phyloP scores from a whole-genome alignment of 2,113 vertebrate genomes.

The Passer montanus region DNA sequence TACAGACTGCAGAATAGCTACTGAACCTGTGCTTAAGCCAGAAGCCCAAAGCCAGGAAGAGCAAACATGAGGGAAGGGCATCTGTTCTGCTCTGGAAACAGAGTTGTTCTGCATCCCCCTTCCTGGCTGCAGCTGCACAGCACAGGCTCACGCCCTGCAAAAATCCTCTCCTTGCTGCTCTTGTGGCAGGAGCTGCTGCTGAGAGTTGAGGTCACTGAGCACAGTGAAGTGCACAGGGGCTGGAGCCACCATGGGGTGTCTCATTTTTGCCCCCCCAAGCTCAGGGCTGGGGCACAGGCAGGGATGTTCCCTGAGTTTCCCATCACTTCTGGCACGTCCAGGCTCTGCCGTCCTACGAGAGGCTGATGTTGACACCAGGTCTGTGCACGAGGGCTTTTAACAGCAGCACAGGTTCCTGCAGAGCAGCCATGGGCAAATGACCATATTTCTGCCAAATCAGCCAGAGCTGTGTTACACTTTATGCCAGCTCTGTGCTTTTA shows the following conservation, averaged over 20 bases:
- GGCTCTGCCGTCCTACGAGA: accelerated
- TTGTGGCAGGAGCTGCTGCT: not conserved
- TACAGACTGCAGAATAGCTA: not conserved
- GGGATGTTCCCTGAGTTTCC: not conserved
- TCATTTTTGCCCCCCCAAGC: not conserved
- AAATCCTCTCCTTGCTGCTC: not conserved
- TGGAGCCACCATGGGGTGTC: not conserved
- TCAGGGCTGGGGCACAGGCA: not conserved
- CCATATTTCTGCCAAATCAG: constrained; percentile 39
- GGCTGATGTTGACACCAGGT: not conserved
- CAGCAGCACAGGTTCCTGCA: not conserved
- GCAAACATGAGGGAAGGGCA: not conserved
- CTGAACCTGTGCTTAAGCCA: not conserved
- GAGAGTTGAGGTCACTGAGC: not conserved
- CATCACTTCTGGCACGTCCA: not conserved
- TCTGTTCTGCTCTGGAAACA: not conserved
- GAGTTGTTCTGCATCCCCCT: not conserved
- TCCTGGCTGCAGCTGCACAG: not conserved
- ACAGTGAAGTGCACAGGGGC: not conserved
- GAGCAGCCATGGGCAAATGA: not conserved
- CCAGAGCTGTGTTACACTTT: not conserved
- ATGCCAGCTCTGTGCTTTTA: constrained; percentile 4
- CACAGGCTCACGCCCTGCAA: accelerated
- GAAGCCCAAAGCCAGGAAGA: not conserved
- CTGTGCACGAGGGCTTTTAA: not conserved